These are phyloP conservation scores for Dendrocopos noguchii DNA, from an alignment of 2,113 vertebrate genomes.

Conservation along the genomic window DNA sequence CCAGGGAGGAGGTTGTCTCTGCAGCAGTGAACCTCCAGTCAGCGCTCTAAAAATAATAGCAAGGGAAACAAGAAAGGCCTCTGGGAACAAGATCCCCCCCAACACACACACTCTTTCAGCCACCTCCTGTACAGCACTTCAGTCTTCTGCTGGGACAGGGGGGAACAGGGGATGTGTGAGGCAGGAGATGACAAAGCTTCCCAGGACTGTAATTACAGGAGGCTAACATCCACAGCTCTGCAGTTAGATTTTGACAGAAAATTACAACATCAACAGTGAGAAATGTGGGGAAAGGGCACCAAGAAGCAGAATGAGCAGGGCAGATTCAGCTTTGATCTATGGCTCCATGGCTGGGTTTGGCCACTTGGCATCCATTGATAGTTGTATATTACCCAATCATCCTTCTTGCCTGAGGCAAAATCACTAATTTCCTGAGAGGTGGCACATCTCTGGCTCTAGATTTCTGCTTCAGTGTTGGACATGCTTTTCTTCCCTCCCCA, in stretches of 20 bases:
- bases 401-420: background rate
- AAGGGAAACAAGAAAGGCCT: background rate
- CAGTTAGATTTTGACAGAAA: slow-evolving; percentile 25
- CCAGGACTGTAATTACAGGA: background rate
- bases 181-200: background rate
- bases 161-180: background rate
- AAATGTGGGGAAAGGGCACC: background rate
- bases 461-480: background rate
- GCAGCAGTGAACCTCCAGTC: background rate
- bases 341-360: background rate
- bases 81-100: background rate
- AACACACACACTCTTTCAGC: background rate
- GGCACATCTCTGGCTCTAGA: background rate
- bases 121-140: background rate
- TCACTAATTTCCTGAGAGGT: background rate
- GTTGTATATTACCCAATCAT: background rate
- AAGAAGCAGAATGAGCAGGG: background rate
- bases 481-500: background rate
- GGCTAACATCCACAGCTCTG: slow-evolving; percentile 47
- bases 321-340: background rate
- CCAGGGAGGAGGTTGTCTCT: background rate
- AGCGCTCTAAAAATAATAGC: background rate
- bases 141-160: background rate
- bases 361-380: background rate
- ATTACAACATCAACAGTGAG: background rate